These are phyloP conservation scores for Nesometra sesokonis DNA, from an alignment of 35 echinoderm and acorn worm genomes.

Conservation along the genomic window DNA sequence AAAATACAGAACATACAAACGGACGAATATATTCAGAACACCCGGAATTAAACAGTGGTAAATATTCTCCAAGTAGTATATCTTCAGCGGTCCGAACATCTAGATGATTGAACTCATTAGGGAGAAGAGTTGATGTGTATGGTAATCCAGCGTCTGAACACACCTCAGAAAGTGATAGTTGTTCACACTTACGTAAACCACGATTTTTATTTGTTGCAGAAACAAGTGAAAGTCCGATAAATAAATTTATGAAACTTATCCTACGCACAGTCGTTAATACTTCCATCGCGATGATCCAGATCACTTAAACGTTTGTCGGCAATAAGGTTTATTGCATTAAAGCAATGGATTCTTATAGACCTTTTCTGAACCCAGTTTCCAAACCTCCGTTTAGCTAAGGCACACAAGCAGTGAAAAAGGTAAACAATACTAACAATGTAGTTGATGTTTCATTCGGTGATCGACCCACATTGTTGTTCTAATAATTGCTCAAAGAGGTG, in stretches of 20 bases:
- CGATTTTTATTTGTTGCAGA: not conserved
- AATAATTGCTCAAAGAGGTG: not conserved
- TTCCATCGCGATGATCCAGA: not conserved
- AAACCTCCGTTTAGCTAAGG: not conserved
- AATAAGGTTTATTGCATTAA: no score
- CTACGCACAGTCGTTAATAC: not conserved
- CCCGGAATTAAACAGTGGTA: not conserved
- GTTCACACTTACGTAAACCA: not conserved
- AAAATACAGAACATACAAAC: not conserved
- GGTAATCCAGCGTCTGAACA: not conserved
- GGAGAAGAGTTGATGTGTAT: not conserved
- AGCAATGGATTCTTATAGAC: no score
- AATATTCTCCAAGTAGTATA: not conserved
- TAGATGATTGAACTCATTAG: not conserved
- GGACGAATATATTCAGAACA: not conserved
- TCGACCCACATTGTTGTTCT: not conserved
- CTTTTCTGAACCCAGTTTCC: not conserved
- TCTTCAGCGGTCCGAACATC: not conserved
- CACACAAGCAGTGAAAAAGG: not conserved
- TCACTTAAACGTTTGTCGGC: no score
- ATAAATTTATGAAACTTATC: not conserved
- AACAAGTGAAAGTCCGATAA: not conserved
- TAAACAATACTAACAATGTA: not conserved
- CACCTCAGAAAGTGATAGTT: not conserved
- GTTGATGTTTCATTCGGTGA: not conserved